Evolutionary conservation across 2,888 invertebrate species (phyloP).

Genomic region (Melanostoma scalare): DNA sequence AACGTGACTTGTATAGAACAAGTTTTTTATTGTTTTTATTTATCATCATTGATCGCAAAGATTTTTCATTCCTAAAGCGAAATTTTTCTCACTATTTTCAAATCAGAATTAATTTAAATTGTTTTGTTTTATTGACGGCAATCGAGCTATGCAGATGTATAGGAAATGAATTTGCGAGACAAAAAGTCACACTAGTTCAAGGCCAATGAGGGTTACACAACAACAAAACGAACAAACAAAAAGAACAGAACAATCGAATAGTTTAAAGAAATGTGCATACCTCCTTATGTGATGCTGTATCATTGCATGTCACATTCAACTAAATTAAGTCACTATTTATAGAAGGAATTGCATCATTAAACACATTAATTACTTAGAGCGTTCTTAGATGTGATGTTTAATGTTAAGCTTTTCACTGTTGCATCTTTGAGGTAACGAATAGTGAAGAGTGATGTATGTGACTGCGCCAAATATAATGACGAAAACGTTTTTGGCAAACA

Average conservation of each 20-base stretch:
- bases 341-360: slow-evolving; percentile 53
- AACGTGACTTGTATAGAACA: no score
- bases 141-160: no score
- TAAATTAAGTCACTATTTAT: slow-evolving; percentile 28
- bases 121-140: no score
- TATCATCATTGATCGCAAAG: no score
- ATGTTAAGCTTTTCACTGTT: slow-evolving; percentile 1
- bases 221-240: not conserved
- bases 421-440: slow-evolving; percentile 14
- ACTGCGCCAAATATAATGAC: slow-evolving; percentile 23
- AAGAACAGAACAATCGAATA: slow-evolving; percentile 1
- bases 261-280: not conserved
- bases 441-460: not conserved
- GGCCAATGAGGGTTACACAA: slow-evolving; percentile 5
- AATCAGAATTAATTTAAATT: no score
- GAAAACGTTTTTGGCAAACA: slow-evolving; percentile 17
- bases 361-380: slow-evolving; percentile 47
- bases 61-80: no score
- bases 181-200: slow-evolving; percentile 9
- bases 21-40: no score
- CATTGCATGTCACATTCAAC: slow-evolving; percentile 25
- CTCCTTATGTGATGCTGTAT: slow-evolving; percentile 1
- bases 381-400: slow-evolving; percentile 25
- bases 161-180: no score
- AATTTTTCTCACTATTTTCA: no score